phyloP scores from a whole-genome alignment of 2,113 vertebrate species.

The Solea solea region DNA sequence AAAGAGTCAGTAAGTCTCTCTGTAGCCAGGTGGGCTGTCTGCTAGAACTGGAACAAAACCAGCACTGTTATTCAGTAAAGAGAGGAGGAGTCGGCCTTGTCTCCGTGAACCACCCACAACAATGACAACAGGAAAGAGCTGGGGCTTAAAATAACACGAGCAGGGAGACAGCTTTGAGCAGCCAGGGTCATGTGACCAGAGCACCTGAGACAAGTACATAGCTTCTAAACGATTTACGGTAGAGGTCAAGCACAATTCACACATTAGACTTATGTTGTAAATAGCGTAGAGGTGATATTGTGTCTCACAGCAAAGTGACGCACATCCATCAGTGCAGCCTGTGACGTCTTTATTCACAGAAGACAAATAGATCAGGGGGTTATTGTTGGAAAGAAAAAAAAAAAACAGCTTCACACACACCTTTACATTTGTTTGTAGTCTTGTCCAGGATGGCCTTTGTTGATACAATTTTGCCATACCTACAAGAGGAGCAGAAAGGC shows the following conservation, averaged over 20 bases:
- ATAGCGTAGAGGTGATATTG: neutral
- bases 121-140: constrained; percentile 49
- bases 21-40: constrained; percentile 28
- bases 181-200: constrained; percentile 55
- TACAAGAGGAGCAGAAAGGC: constrained; percentile 77
- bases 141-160: constrained; percentile 68
- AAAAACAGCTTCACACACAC: constrained; percentile 77
- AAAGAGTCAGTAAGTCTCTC: constrained; percentile 42
- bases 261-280: constrained; percentile 11
- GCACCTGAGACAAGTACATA: constrained; percentile 56
- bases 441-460: constrained; percentile 99
- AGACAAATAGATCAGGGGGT: constrained; percentile 3
- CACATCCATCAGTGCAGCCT: neutral
- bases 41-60: constrained; percentile 50
- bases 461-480: constrained; percentile 99
- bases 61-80: constrained; percentile 40
- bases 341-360: neutral
- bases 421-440: constrained; percentile 99
- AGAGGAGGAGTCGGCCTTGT: constrained; percentile 47
- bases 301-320: neutral
- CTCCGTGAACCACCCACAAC: constrained; percentile 51
- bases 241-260: constrained; percentile 6
- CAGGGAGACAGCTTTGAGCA: constrained; percentile 51
- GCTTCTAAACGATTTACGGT: constrained; percentile 55
- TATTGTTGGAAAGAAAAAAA: constrained; percentile 16